A percentile compares a stretch with the other conserved stretches of the same genome.
phyloP scores from a whole-genome alignment of 2,888 invertebrate species.

The Nebria brevicollis region DNA sequence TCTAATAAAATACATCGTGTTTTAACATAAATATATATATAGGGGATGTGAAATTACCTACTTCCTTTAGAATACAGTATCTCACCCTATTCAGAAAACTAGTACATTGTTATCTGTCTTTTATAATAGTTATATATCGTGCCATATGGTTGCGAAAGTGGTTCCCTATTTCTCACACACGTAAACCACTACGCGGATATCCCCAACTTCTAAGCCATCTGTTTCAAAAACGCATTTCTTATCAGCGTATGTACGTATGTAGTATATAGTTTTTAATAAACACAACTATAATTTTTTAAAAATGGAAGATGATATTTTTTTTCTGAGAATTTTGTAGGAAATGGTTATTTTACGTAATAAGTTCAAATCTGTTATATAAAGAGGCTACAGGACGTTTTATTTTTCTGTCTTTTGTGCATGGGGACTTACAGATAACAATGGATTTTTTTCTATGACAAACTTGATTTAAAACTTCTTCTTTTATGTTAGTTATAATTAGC shows the following conservation, averaged over 20 bases:
- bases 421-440: slow-evolving; percentile 45
- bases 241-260: slow-evolving; percentile 25
- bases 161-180: slow-evolving; percentile 37
- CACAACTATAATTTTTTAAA: not conserved
- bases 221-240: slow-evolving; percentile 33
- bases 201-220: slow-evolving; percentile 28
- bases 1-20: slow-evolving; percentile 15
- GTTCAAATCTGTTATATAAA: slow-evolving; percentile 39
- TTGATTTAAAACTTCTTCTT: slow-evolving; percentile 47
- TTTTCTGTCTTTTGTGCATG: slow-evolving; percentile 35
- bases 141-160: slow-evolving; percentile 44
- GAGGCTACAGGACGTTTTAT: slow-evolving; percentile 23
- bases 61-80: slow-evolving; percentile 49
- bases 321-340: not conserved
- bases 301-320: too few species aligned
- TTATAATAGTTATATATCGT: slow-evolving; percentile 36
- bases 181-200: not conserved
- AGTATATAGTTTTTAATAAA: too few species aligned
- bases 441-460: slow-evolving; percentile 47
- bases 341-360: slow-evolving; percentile 41
- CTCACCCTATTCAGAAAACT: slow-evolving; percentile 49
- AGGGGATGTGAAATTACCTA: slow-evolving; percentile 39
- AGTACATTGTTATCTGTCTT: slow-evolving; percentile 51
- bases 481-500: slow-evolving; percentile 47
- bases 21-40: not conserved